Conservation (phyloP, 2,888 invertebrate genomes). For the Fabriciana adippe region DNA sequence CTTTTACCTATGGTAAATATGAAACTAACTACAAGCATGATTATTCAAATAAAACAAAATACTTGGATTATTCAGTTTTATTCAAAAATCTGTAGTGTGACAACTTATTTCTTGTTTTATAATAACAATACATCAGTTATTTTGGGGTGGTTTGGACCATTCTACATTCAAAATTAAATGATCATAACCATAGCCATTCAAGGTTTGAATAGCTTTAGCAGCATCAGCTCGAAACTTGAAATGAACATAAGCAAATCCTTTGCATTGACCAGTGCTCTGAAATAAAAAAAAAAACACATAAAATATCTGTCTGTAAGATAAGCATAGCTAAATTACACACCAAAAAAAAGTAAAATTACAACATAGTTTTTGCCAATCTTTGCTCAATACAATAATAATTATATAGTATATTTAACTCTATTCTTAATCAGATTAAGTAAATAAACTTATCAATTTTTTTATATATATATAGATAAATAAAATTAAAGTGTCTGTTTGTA, state of each 20-base stretch:
- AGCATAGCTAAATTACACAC: background rate
- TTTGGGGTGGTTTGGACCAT: constrained; percentile 95
- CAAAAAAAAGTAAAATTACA: no score
- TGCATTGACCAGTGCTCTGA: constrained; percentile 89
- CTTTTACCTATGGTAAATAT: no score
- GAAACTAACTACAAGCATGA: no score
- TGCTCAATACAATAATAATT: no score
- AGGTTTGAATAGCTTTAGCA: constrained; percentile 92
- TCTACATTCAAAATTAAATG: constrained; percentile 99
- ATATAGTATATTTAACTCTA: no score
- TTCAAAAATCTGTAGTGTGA: constrained; percentile 21
- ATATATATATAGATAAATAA: no score
- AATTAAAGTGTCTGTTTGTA: no score
- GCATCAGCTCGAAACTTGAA: constrained; percentile 96
- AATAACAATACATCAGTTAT: constrained; percentile 53
- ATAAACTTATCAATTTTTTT: no score
- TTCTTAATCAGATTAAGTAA: no score
- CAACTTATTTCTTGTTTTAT: constrained; percentile 4
- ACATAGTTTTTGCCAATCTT: no score
- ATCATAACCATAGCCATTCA: constrained; percentile 98
- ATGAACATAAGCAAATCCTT: constrained; percentile 99
- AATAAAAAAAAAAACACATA: constrained; percentile 43
- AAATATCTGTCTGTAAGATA: background rate
- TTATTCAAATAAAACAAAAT: background rate
- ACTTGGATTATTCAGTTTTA: constrained; percentile 21